phyloP scores from a whole-genome alignment of 2,113 vertebrate species.

The Alligator mississippiensis region DNA sequence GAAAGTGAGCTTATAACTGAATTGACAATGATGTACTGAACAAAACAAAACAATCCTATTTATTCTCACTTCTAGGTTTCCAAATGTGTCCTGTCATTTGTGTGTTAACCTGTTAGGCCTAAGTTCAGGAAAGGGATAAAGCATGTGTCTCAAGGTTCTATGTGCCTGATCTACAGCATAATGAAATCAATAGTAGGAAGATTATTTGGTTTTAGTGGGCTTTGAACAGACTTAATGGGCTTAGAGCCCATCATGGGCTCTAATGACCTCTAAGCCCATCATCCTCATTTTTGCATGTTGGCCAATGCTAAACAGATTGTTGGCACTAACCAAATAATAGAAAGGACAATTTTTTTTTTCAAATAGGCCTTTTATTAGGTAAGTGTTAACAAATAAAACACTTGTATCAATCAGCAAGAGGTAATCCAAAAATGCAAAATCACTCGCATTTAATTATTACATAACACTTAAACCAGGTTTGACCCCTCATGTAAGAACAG shows the following conservation, averaged over 20 bases:
- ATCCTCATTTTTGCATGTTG: neutral
- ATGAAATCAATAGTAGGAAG: neutral
- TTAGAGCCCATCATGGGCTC: too few relatives aligned
- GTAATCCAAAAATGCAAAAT: neutral
- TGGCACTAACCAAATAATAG: accelerated
- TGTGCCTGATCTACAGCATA: accelerated
- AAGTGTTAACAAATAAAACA: neutral
- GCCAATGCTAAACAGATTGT: neutral
- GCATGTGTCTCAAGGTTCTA: neutral
- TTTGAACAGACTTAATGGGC: neutral
- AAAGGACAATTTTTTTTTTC: neutral
- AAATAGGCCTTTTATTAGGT: slow-evolving; percentile 21
- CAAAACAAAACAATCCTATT: neutral
- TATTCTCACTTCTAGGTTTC: neutral
- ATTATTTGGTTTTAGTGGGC: neutral
- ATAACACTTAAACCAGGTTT: neutral
- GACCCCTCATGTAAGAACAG: neutral
- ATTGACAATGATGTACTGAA: neutral
- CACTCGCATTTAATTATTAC: neutral
- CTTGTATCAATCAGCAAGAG: neutral
- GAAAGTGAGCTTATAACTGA: neutral
- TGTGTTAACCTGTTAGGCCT: neutral
- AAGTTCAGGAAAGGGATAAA: neutral
- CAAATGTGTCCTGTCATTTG: accelerated
- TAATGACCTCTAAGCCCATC: neutral